phyloP scores from a whole-genome alignment of 2,797 vertebrate species.

The Falco columbarius region DNA sequence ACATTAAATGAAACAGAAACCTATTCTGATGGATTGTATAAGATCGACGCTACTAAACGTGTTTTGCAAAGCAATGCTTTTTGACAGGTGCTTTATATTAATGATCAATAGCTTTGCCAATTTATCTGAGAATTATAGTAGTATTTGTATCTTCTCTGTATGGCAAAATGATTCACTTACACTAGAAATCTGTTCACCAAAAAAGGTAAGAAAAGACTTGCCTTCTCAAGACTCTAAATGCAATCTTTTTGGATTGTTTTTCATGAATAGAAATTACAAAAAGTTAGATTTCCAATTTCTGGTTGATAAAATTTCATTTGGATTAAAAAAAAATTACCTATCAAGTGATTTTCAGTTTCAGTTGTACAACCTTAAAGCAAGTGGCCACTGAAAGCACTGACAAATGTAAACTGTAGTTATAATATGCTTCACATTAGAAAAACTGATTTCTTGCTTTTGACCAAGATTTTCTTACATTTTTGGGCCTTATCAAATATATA shows the following conservation, averaged over 20 bases:
- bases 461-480: background rate
- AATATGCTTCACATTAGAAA: background rate
- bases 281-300: conserved; percentile 41
- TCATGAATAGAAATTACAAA: background rate
- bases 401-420: background rate
- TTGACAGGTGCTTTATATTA: background rate
- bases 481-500: background rate
- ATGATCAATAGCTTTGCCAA: background rate
- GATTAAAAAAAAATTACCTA: background rate
- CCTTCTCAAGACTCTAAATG: background rate
- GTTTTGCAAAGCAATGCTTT: conserved; percentile 5
- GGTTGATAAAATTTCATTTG: background rate
- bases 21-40: background rate
- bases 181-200: conserved; percentile 20
- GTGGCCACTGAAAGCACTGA: background rate
- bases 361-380: conserved; percentile 16
- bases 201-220: conserved; percentile 10
- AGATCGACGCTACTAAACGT: background rate
- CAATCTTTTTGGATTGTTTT: background rate
- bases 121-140: background rate
- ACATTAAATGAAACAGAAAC: conserved; percentile 13
- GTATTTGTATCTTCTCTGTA: background rate
- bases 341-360: conserved; percentile 11
- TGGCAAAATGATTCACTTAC: conserved; percentile 25
- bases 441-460: background rate